Base-by-base conservation (phyloP, 1,140 invertebrate species). In the Bombus superbus region DNA sequence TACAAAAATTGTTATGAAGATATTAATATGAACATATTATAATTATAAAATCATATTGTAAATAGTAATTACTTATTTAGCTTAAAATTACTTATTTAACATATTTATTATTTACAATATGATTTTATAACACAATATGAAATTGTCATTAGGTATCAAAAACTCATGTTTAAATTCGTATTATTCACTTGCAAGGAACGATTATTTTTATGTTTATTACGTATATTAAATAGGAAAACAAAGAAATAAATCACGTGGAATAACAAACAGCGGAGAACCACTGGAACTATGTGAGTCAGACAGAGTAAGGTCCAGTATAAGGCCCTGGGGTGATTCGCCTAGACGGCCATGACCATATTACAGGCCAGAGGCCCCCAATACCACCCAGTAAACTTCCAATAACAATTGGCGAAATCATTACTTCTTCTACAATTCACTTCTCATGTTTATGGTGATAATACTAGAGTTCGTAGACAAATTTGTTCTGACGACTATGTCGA, bases 331-430 rank as follows among this genome's bases (percentile, higher is more conserved):
- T 94, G 92, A 94, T 94, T 94, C 92, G 93, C 91, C 90, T 91
- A 89, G 91, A 94, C 94, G 93, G 91, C 93, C 93, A 93, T 94
- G 93, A 94, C 93, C 93, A 94, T 94, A 94, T 94, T 94, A 93
- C 91, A 88, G 92, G 91, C 83, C 92, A 93, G 90, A 93, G 93
- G 92, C 93, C 92, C 91, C 91, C 91, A 68, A 83, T 57, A 69
- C 79, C 47, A 76, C 35, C 73, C 73, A 75, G 62, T 62, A 69
- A 75, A 76, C 69, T 82, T 86, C 79, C 85, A 86, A n/a, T 83
- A 76, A 82, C 72, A 86, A 86, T 76, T 59, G 79, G 72, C 15
- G 62, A 82, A 81, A 81, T 85, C 83, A 68, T 81, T 85, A 69
- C 69, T 32, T 32, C 32, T 32, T 32, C 32, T 32, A 32, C 53